These are phyloP conservation scores for Ochlodes sylvanus DNA, from an alignment of 2,888 invertebrate genomes.

Conservation along the genomic window DNA sequence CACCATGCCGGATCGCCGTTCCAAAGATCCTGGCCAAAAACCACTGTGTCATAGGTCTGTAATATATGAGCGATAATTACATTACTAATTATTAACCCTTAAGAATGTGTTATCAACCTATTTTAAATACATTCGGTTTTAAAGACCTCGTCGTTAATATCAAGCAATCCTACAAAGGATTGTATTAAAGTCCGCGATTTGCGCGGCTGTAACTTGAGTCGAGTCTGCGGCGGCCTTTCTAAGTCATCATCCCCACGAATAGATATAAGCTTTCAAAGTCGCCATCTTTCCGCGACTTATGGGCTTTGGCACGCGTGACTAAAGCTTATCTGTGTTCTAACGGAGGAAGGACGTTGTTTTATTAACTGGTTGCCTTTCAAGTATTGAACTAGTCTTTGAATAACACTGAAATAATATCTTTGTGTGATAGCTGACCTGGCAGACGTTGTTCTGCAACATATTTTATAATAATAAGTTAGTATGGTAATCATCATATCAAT, in stretches of 20 bases:
- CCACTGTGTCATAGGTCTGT: too few species aligned
- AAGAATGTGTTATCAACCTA: too few species aligned
- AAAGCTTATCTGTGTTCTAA: constrained; percentile 2
- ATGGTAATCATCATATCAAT: neutral
- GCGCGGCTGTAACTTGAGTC: constrained; percentile 38
- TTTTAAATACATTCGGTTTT: too few species aligned
- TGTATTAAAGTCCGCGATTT: constrained; percentile 4
- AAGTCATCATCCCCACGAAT: constrained; percentile 35
- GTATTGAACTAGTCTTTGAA: too few species aligned
- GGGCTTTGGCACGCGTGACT: constrained; percentile 27
- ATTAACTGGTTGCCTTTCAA: constrained; percentile 10
- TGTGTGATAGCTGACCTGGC: too few species aligned
- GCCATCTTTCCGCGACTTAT: constrained; percentile 31
- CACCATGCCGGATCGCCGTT: too few species aligned
- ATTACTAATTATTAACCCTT: too few species aligned
- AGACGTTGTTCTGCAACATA: too few species aligned
- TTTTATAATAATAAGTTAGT: neutral
- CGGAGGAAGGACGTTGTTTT: neutral
- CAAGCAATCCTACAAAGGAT: neutral
- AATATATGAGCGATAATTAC: too few species aligned
- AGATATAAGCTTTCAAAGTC: constrained; percentile 35
- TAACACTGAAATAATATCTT: too few species aligned
- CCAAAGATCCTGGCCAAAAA: too few species aligned
- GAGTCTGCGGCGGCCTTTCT: constrained; percentile 40
- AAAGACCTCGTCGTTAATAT: neutral